Evolutionary conservation across 2,888 invertebrate genomes (phyloP), one percentile per base, ranked within the genome.

Genomic region (Xylota sylvarum): DNA sequence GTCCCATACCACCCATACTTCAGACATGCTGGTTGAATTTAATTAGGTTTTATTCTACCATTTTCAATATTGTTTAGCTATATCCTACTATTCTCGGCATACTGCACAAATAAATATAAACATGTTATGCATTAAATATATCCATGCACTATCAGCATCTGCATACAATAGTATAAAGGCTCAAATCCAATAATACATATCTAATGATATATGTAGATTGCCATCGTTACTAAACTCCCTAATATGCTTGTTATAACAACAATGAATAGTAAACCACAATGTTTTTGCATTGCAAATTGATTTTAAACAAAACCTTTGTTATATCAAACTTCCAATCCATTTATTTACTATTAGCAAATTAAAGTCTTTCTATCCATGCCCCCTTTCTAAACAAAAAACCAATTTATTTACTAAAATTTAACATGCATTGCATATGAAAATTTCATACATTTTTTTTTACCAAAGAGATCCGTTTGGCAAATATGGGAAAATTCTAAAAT

Each of bases 351-450:
- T 78, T 78, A 65, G 32, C 62, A 19, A 43, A 62, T 65, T 37
- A 40, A 50, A 50, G 52, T 46, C 35, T 12, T 27, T 50, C 30
- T 40, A 3, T 30, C n/a, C n/a, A 14, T 48, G 17, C 7, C 19
- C 9, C 23, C 17, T 19, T 19, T 5, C 7, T 10, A 58, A 58
- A 12, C 35, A 35, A 9, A 35, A 80, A 80, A 81, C 30, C 80
- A 81, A 81, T 81, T 81, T 81, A 69, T 77, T 76, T 65, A 72
- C 56, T 50, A 70, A 70, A 82, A 82, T 72, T 76, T 50, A 82
- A 76, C 67, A 82, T 65, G 76, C 76, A 70, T 65, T 65, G 70
- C 70, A 65, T 58, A 46, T 56, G 46, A 35, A 48, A 48, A 43
- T 73, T 67, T 78, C n/a, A 32, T 14, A 43, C 64, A n/a, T n/a